Base-by-base conservation (phyloP, 2,888 invertebrate species). In the Maniola hyperantus region DNA sequence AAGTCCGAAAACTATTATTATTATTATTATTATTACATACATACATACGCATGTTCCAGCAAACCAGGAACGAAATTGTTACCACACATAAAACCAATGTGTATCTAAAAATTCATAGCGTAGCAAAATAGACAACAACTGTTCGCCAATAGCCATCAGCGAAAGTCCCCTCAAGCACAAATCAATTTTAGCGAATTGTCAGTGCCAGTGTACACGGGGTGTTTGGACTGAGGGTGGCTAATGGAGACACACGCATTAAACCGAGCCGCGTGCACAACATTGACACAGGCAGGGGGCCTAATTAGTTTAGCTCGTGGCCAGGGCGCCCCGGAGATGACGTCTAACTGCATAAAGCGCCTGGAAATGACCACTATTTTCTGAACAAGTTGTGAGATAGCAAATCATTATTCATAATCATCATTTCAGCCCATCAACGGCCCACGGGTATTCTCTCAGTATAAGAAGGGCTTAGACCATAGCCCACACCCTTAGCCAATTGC, bases 221-320 rank as follows among this genome's bases (percentile, higher is more conserved):
- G 89, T 89, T 87, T 87, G 88, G 88, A 89, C 83, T 87, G 79
- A 83, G 90, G 89, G 89, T 81, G 75, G 74, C 88, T 92, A 92
- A 92, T 92, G 91, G 91, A 92, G 91, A 91, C 91, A 88, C 89
- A 87, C 85, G 89, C 87, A 90, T 91, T 91, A 90, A 91, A 91
- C 83, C 81, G 83, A 75, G 86, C 87, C 89, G 80, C 89, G 86
- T 88, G 90, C 85, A 82, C 80, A 88, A 88, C 89, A 89, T 89
- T 89, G 89, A 85, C 80, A 85, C 84, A 82, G 62, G 80, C 80
- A 83, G 89, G 90, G 90, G 85, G 79, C 83, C 89, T 91, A 92
- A 92, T 92, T 92, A 91, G 91, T 90, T 92, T 91, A 87, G 86
- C 83, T 81, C 81, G 84, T 74, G 87, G 88, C 82, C 79, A 79